These are phyloP conservation scores for Neopelma chrysocephalum DNA, from an alignment of 2,797 vertebrate species.

Conservation along the genomic window DNA sequence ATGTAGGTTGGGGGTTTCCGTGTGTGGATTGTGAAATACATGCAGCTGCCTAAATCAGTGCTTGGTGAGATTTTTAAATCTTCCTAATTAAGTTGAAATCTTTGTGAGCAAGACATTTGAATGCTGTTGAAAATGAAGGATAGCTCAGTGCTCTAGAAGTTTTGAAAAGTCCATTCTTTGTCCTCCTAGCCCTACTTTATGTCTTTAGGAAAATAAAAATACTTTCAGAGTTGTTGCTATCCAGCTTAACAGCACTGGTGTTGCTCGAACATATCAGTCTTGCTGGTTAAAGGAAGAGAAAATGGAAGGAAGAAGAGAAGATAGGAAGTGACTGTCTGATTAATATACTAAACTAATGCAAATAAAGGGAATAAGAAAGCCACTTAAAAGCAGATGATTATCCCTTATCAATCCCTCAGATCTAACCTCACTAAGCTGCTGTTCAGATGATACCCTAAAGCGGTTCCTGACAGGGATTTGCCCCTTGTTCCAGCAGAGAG, in stretches of 20 bases:
- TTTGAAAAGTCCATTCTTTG: neutral
- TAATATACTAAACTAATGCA: neutral
- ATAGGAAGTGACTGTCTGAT: neutral
- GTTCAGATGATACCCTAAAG: conserved; percentile 1
- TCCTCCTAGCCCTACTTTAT: neutral
- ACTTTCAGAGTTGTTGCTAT: neutral
- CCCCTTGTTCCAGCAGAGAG: neutral
- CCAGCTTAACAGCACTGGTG: neutral
- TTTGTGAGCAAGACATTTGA: neutral
- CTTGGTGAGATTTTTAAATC: neutral
- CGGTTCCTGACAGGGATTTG: neutral
- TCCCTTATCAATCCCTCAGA: neutral
- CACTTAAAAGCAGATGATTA: conserved; percentile 14
- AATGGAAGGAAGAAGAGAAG: neutral
- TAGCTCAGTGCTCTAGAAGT: neutral
- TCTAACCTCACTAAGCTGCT: neutral
- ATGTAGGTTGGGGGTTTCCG: neutral
- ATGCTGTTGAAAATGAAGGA: neutral
- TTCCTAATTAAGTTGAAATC: neutral
- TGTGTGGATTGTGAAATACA: neutral
- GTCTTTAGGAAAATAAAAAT: neutral
- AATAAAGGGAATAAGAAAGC: neutral
- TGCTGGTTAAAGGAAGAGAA: neutral
- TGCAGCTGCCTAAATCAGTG: neutral
- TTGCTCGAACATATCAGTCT: neutral